Evolutionary conservation across 2,888 invertebrate species (phyloP).

Genomic region (Tromatobia lineatoria): DNA sequence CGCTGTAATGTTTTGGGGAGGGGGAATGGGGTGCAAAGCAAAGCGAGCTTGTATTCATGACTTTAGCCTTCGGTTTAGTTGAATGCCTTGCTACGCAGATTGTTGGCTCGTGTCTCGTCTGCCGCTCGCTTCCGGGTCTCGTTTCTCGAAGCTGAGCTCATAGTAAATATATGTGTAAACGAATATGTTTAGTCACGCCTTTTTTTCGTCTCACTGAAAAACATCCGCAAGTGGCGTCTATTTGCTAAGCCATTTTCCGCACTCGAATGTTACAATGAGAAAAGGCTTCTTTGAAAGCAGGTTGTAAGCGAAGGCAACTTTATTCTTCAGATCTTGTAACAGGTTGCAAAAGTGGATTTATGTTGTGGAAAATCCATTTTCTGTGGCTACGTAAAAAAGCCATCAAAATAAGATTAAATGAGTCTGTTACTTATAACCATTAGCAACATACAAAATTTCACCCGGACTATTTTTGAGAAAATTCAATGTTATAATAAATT

Average conservation of each 20-base stretch:
- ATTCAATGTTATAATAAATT: too few relatives aligned
- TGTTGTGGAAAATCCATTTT: not conserved
- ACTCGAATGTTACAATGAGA: not conserved
- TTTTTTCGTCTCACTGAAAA: not conserved
- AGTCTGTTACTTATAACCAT: too few relatives aligned
- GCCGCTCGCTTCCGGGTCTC: slow-evolving; percentile 12
- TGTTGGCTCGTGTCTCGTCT: slow-evolving; percentile 7
- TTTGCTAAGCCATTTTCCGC: slow-evolving; percentile 26
- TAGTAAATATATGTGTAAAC: too few relatives aligned
- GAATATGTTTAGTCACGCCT: too few relatives aligned
- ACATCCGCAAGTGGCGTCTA: slow-evolving; percentile 8
- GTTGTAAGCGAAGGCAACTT: not conserved
- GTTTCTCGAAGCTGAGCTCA: not conserved
- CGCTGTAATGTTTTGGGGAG: slow-evolving; percentile 18
- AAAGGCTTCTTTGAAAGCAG: not conserved
- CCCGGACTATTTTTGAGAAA: too few relatives aligned
- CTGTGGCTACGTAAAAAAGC: too few relatives aligned
- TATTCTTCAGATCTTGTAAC: too few relatives aligned
- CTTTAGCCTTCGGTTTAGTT: slow-evolving; percentile 22
- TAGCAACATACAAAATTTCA: too few relatives aligned
- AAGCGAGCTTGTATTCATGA: slow-evolving; percentile 26
- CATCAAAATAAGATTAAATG: too few relatives aligned
- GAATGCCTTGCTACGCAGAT: slow-evolving; percentile 18
- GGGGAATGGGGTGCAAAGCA: slow-evolving; percentile 2
- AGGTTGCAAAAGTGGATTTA: too few relatives aligned